Evolutionary conservation across 2,113 vertebrate genomes (phyloP).

Genomic region (Nannobrachium achirus): DNA sequence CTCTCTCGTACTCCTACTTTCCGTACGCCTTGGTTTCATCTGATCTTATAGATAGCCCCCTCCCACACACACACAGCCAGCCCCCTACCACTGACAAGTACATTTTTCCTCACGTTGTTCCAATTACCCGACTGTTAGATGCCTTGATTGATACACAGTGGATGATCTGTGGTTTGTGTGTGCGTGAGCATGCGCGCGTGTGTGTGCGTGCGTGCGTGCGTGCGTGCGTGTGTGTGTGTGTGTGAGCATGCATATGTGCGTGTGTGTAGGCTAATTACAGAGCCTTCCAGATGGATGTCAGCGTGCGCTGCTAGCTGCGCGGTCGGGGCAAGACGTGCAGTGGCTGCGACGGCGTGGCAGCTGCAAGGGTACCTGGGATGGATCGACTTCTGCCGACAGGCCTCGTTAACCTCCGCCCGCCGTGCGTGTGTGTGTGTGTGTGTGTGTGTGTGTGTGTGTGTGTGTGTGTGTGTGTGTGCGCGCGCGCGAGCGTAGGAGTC

Average conservation of each 20-base stretch:
- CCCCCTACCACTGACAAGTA: conserved; percentile 41
- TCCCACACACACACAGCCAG: too few relatives aligned
- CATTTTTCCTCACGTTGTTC: conserved; percentile 52
- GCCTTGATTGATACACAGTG: conserved; percentile 71
- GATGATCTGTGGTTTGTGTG: conserved; percentile 30
- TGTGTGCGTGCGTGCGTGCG: conserved; percentile 32
- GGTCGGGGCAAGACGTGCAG: conserved; percentile 23
- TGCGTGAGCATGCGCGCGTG: not conserved
- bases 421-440: conserved; percentile 23
- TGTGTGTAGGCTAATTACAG: conserved; percentile 68
- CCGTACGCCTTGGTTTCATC: not conserved
- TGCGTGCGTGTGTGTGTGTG: conserved; percentile 35
- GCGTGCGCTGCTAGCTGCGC: conserved; percentile 7
- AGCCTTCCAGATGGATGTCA: conserved; percentile 69
- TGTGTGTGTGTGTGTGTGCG: not conserved
- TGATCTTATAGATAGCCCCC: not conserved
- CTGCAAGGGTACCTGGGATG: conserved; percentile 48
- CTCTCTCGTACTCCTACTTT: not conserved
- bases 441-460: conserved; percentile 9
- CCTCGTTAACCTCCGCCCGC: conserved; percentile 54
- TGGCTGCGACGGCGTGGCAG: conserved; percentile 13
- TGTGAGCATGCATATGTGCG: not conserved
- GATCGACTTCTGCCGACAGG: conserved; percentile 49
- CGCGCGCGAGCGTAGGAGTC: conserved; percentile 41
- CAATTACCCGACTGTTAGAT: conserved; percentile 68